A percentile compares a stretch with the other conserved stretches of the same genome.
Evolutionary conservation across 1,140 invertebrate genomes (phyloP).

Genomic region (Drosophila yakuba): DNA sequence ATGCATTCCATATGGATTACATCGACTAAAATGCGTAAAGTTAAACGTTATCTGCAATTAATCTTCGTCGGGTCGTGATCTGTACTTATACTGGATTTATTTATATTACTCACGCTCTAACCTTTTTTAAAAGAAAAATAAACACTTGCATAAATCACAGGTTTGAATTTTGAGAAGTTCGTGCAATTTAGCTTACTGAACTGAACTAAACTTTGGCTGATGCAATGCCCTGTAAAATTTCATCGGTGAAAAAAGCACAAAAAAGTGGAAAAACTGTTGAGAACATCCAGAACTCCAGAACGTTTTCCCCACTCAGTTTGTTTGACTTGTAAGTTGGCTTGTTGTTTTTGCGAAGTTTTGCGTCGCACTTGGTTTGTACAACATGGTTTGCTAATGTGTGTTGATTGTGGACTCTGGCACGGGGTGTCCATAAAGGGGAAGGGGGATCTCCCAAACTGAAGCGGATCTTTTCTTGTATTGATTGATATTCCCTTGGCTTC

Average conservation of each 20-base stretch:
- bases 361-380: background rate
- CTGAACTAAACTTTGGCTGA: constrained; percentile 39
- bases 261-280: constrained; percentile 4
- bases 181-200: constrained; percentile 21
- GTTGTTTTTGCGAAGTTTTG: constrained; percentile 4
- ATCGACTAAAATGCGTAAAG: background rate
- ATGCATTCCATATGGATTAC: background rate
- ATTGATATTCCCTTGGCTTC: constrained; percentile 10
- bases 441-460: constrained; percentile 2
- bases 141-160: constrained; percentile 39
- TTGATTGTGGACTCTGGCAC: background rate
- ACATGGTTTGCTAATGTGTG: constrained; percentile 3
- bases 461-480: constrained; percentile 27
- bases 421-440: background rate
- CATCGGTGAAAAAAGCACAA: constrained; percentile 17
- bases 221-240: constrained; percentile 31
- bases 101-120: constrained; percentile 19
- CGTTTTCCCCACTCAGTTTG: constrained; percentile 10
- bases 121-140: constrained; percentile 29
- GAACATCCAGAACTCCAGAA: constrained; percentile 21
- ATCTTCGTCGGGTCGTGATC: constrained; percentile 28
- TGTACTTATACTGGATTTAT: constrained; percentile 20
- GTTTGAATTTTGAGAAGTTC: constrained; percentile 43
- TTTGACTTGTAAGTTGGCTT: constrained; percentile 13
- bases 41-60: background rate